phyloP scores from a whole-genome alignment of 2,888 invertebrate species.

The Sesia bembeciformis region DNA sequence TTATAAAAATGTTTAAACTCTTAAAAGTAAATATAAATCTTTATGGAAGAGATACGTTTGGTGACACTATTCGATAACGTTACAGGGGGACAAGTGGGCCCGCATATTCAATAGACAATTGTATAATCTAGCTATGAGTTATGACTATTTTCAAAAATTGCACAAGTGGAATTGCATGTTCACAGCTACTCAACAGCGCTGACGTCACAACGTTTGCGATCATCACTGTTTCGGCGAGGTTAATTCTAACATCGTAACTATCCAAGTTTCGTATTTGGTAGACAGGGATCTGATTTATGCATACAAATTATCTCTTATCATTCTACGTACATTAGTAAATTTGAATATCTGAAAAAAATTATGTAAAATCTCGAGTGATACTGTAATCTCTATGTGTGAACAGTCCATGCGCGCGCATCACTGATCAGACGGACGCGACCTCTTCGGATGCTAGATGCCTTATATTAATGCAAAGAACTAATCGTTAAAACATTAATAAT shows the following conservation, averaged over 20 bases:
- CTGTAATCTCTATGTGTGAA: slow-evolving; percentile 64
- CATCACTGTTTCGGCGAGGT: slow-evolving; percentile 44
- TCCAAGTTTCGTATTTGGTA: slow-evolving; percentile 46
- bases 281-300: slow-evolving; percentile 51
- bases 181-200: slow-evolving; percentile 66
- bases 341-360: slow-evolving; percentile 59
- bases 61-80: slow-evolving; percentile 27
- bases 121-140: slow-evolving; percentile 72
- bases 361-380: slow-evolving; percentile 70
- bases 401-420: slow-evolving; percentile 38
- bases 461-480: slow-evolving; percentile 67
- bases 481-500: slow-evolving; percentile 65
- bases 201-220: slow-evolving; percentile 45
- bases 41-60: slow-evolving; percentile 65
- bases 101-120: slow-evolving; percentile 70
- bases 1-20: slow-evolving; percentile 51
- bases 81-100: slow-evolving; percentile 57
- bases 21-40: slow-evolving; percentile 69
- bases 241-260: slow-evolving; percentile 33
- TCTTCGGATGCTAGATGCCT: slow-evolving; percentile 70
- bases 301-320: slow-evolving; percentile 53
- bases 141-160: slow-evolving; percentile 73
- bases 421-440: slow-evolving; percentile 56
- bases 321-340: slow-evolving; percentile 63
- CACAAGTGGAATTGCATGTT: slow-evolving; percentile 72